phyloP scores from a whole-genome alignment of 2,113 vertebrate genomes.

The Toxotes jaculatrix region DNA sequence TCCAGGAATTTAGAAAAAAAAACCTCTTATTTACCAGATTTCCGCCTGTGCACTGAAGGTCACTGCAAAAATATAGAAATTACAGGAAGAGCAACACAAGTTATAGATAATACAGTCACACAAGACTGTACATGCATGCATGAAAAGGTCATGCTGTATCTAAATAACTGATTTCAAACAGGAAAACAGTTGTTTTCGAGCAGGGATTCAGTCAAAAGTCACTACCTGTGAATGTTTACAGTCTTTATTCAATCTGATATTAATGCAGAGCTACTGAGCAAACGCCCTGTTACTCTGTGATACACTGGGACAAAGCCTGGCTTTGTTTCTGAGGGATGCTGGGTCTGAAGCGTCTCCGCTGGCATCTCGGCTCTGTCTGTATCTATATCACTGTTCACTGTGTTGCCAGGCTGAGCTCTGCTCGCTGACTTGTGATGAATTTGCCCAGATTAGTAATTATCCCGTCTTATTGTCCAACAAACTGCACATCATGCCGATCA shows the following conservation, averaged over 20 bases:
- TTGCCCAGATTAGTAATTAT: constrained; percentile 61
- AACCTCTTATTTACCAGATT: constrained; percentile 5
- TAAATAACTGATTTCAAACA: constrained; percentile 11
- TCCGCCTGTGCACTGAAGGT: not conserved
- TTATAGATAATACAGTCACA: too few species aligned
- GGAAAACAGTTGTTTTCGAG: not conserved
- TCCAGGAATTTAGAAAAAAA: constrained; percentile 53
- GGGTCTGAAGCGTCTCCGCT: constrained; percentile 7
- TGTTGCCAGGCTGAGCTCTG: constrained; percentile 53
- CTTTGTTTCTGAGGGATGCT: constrained; percentile 30
- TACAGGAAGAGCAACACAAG: too few species aligned
- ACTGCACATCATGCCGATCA: constrained; percentile 30
- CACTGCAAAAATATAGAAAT: not conserved
- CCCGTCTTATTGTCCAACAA: constrained; percentile 46
- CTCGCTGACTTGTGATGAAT: constrained; percentile 58
- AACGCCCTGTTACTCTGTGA: not conserved
- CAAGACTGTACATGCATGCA: too few species aligned
- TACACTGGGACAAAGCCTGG: constrained; percentile 1
- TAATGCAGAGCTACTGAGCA: not conserved
- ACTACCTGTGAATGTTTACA: not conserved
- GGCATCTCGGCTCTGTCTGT: constrained; percentile 22
- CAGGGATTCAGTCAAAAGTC: not conserved
- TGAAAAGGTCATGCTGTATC: not conserved
- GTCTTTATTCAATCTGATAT: not conserved
- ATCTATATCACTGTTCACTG: constrained; percentile 1